Evolutionary conservation across 2,888 invertebrate species (phyloP).

Genomic region (Orthonevra nobilis): DNA sequence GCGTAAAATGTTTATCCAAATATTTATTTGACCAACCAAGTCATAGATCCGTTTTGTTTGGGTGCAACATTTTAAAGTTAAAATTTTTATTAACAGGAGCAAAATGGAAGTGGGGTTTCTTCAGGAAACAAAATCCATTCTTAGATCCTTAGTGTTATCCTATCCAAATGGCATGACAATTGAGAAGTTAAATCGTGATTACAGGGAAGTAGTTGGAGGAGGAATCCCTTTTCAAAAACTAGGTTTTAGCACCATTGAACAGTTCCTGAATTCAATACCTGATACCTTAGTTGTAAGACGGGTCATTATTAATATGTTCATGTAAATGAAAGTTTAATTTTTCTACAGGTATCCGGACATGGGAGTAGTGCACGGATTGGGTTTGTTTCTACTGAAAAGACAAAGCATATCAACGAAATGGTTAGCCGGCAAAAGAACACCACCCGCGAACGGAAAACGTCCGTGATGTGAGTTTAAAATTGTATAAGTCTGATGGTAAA

Average conservation of each 20-base stretch:
- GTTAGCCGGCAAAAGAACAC: constrained; percentile 74
- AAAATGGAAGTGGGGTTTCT: constrained; percentile 73
- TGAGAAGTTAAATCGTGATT: constrained; percentile 73
- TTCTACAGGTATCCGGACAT: constrained; percentile 72
- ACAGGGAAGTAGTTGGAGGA: constrained; percentile 72
- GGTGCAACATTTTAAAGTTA: too few species aligned
- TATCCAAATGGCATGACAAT: constrained; percentile 73
- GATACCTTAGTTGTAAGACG: constrained; percentile 74
- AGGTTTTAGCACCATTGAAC: constrained; percentile 74
- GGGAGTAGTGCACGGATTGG: constrained; percentile 73
- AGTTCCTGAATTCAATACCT: constrained; percentile 74
- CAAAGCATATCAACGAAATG: constrained; percentile 75
- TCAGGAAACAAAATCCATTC: constrained; percentile 73
- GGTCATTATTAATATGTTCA: neutral
- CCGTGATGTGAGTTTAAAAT: constrained; percentile 33
- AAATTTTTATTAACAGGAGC: too few species aligned
- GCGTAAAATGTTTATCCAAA: too few species aligned
- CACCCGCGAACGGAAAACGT: constrained; percentile 33
- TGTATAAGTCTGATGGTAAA: neutral
- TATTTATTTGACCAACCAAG: too few species aligned
- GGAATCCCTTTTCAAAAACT: constrained; percentile 73
- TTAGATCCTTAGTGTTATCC: constrained; percentile 76
- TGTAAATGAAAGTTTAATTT: neutral
- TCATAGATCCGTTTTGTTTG: too few species aligned
- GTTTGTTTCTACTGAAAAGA: constrained; percentile 71